These are phyloP conservation scores for Dryomyza anilis DNA, from an alignment of 2,888 invertebrate species.

Conservation along the genomic window DNA sequence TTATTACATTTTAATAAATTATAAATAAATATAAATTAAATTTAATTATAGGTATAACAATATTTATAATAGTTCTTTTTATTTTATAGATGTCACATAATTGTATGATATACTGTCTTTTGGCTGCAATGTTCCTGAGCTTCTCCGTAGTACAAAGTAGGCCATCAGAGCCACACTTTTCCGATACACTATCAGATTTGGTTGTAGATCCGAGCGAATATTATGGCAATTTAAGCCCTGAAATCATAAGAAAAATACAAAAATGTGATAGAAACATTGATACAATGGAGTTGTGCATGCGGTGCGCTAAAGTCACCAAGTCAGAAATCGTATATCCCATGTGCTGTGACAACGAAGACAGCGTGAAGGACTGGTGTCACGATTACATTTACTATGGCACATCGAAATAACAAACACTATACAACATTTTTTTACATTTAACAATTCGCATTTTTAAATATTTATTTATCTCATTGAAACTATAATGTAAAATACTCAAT, in stretches of 20 bases:
- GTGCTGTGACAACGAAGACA: conserved; percentile 64
- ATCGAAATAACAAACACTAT: not conserved
- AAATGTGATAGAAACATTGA: conserved; percentile 49
- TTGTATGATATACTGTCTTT: no score
- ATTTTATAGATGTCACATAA: no score
- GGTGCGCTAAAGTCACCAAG: conserved; percentile 65
- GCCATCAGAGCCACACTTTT: conserved; percentile 26
- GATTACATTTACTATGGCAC: conserved; percentile 62
- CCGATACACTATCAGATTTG: conserved; percentile 19
- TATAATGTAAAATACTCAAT: no score
- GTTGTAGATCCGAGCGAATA: conserved; percentile 46
- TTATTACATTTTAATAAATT: no score
- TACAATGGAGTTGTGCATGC: conserved; percentile 63
- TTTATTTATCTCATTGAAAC: not conserved
- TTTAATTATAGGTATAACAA: no score
- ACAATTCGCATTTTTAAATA: not conserved
- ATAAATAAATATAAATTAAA: no score
- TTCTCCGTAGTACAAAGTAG: conserved; percentile 29
- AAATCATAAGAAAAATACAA: conserved; percentile 52
- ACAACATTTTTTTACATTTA: not conserved
- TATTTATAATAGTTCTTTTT: no score
- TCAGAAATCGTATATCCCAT: conserved; percentile 64
- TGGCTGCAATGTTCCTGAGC: no score
- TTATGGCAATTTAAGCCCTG: conserved; percentile 49
- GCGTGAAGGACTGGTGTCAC: conserved; percentile 63